Conservation (phyloP, 2,888 invertebrate species). For the Onchidella celtica region DNA sequence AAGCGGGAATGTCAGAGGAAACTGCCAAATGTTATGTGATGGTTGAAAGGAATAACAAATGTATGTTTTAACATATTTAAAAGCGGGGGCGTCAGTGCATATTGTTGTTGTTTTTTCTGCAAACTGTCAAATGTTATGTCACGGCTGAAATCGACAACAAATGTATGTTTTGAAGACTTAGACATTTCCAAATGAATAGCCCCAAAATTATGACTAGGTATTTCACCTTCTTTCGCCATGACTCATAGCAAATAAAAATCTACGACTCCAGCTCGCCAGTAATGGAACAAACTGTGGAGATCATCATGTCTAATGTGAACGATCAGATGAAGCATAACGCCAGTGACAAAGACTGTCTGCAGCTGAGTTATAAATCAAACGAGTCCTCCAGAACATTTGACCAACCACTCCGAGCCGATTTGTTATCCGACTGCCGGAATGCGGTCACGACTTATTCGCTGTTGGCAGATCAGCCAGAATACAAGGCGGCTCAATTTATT, state of each 20-base stretch:
- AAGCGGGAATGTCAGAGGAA: no score
- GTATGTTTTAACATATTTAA: no score
- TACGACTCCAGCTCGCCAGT: background rate
- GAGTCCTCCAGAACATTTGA: background rate
- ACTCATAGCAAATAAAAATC: background rate
- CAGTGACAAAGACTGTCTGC: background rate
- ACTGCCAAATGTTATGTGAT: no score
- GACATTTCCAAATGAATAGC: no score
- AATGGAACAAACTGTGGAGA: background rate
- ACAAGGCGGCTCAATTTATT: slow-evolving; percentile 18
- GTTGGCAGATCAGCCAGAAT: slow-evolving; percentile 17
- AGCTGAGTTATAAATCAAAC: background rate
- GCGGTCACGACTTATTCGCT: background rate
- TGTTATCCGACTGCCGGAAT: background rate
- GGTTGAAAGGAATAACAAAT: no score
- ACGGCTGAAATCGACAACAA: no score
- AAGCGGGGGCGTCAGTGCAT: no score
- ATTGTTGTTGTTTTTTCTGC: no score
- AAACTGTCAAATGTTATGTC: no score
- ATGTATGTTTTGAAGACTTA: no score
- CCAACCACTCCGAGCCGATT: background rate
- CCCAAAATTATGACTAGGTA: no score
- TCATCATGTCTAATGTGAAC: background rate
- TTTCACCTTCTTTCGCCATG: background rate
- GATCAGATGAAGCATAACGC: background rate